These are phyloP conservation scores for Acanthopagrus latus DNA, from an alignment of 2,797 vertebrate genomes.

Conservation along the genomic window DNA sequence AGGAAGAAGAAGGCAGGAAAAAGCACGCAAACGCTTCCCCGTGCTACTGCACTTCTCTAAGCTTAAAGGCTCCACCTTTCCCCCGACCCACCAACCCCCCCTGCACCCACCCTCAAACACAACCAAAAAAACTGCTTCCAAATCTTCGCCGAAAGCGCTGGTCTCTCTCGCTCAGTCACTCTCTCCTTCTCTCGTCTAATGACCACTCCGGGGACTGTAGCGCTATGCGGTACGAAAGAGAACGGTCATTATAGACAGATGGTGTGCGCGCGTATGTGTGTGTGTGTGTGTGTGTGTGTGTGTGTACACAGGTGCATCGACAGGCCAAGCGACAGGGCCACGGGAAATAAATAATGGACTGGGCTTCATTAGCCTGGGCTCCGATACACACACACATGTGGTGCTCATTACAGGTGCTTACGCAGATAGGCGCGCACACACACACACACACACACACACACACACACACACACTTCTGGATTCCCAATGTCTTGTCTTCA, in stretches of 20 bases:
- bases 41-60: constrained; percentile 59
- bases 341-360: constrained; percentile 86
- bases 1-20: constrained; percentile 26
- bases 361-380: constrained; percentile 83
- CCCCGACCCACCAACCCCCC: constrained; percentile 44
- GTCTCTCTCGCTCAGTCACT: constrained; percentile 73
- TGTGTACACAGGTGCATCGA: constrained; percentile 86
- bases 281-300: constrained; percentile 52
- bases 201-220: constrained; percentile 86
- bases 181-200: constrained; percentile 82
- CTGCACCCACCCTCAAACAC: constrained; percentile 41
- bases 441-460: constrained; percentile 60
- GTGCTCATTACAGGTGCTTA: constrained; percentile 84
- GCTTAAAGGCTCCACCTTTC: constrained; percentile 52
- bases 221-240: constrained; percentile 75
- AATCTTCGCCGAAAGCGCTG: constrained; percentile 67
- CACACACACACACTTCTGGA: constrained; percentile 60
- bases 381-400: constrained; percentile 83
- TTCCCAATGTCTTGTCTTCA: constrained; percentile 79
- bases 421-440: constrained; percentile 53
- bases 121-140: constrained; percentile 68
- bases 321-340: constrained; percentile 76
- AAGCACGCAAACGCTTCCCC: constrained; percentile 27
- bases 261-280: constrained; percentile 62
- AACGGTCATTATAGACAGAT: constrained; percentile 87